Evolutionary conservation across 2,797 vertebrate species (phyloP).

Genomic region (Saguinus oedipus): DNA sequence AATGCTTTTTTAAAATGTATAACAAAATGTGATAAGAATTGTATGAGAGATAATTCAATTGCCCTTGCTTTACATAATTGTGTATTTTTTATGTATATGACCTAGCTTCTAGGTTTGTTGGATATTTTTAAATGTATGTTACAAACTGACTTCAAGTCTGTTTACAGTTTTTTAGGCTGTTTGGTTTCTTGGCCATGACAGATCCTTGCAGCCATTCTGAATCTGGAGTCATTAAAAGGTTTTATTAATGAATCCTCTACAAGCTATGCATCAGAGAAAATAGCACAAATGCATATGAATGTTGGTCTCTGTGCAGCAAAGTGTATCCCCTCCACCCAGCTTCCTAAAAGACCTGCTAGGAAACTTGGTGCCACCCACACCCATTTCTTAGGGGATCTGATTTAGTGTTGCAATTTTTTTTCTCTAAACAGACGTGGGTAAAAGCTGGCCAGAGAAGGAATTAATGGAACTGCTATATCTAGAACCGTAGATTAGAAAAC

Average conservation of each 20-base stretch:
- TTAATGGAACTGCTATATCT: not conserved
- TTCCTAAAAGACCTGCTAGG: not conserved
- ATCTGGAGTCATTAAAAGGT: slow-evolving; percentile 52
- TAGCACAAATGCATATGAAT: slow-evolving; percentile 31
- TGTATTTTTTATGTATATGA: not conserved
- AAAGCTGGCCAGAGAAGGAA: not conserved
- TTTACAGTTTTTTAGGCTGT: slow-evolving; percentile 47
- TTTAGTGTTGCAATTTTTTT: not conserved
- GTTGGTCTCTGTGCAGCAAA: not conserved
- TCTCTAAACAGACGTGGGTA: not conserved
- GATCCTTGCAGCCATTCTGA: slow-evolving; percentile 61
- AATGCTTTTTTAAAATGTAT: not conserved
- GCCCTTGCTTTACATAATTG: slow-evolving; percentile 4
- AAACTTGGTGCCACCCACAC: not conserved
- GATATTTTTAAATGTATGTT: not conserved
- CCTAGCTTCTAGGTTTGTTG: slow-evolving; percentile 35
- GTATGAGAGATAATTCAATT: not conserved
- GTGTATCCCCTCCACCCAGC: not conserved
- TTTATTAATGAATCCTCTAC: slow-evolving; percentile 58
- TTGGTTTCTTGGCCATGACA: slow-evolving; percentile 61
- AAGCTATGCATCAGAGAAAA: slow-evolving; percentile 58
- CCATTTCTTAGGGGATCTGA: not conserved
- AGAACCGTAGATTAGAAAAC: not conserved
- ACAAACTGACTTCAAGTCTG: slow-evolving; percentile 28
- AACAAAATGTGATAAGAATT: slow-evolving; percentile 4